Percentiles rank a stretch among this genome's conserved stretches.
These are phyloP conservation scores for Pseudomugil gertrudae DNA, from an alignment of 2,797 vertebrate species.

Conservation along the genomic window DNA sequence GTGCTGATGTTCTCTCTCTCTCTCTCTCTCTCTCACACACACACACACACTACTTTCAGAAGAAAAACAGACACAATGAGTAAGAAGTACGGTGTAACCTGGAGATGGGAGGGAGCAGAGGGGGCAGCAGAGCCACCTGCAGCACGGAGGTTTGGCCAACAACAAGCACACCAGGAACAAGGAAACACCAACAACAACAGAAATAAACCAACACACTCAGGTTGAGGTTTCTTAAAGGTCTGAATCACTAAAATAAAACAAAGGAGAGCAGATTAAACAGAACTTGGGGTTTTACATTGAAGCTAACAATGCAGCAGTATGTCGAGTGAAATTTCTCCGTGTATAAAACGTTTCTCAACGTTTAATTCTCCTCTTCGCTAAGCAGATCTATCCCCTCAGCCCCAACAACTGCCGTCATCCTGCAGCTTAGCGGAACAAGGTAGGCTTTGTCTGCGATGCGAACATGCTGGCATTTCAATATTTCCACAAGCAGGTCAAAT, in stretches of 20 bases:
- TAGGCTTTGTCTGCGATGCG: constrained; percentile 65
- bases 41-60: neutral
- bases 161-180: constrained; percentile 58
- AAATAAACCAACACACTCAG: constrained; percentile 9
- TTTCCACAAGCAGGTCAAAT: constrained; percentile 7
- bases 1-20: constrained; percentile 32
- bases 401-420: constrained; percentile 52
- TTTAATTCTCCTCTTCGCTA: constrained; percentile 54
- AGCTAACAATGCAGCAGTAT: neutral
- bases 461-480: constrained; percentile 15
- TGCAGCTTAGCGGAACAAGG: constrained; percentile 67
- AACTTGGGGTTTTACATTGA: no score
- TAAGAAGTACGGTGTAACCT: constrained; percentile 72
- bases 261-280: no score
- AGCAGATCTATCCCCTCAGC: constrained; percentile 28
- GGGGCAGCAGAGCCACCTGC: constrained; percentile 60
- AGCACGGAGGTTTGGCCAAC: constrained; percentile 65
- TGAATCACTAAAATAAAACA: neutral
- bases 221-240: neutral
- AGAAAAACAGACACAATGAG: neutral
- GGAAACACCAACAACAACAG: constrained; percentile 25
- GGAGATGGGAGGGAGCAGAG: constrained; percentile 58
- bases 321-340: neutral
- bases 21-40: no score
- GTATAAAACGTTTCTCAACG: constrained; percentile 25